Percentiles rank a stretch among this genome's conserved stretches.
Conservation (phyloP, 2,888 invertebrate species). For the Brachyptera putata region DNA sequence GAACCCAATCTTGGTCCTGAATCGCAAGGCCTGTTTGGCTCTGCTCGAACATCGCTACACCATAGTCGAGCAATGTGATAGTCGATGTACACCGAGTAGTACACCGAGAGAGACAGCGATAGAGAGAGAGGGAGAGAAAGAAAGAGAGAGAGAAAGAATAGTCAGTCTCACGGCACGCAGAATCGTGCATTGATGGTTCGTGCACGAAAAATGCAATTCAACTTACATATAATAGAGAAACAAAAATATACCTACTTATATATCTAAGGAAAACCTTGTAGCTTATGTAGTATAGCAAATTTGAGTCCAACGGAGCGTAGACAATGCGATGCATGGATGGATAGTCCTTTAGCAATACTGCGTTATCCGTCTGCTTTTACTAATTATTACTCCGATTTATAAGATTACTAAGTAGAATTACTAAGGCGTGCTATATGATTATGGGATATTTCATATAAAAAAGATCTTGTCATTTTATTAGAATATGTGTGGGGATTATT, state of each 20-base stretch:
- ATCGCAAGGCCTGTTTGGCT: background rate
- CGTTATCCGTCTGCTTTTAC: background rate
- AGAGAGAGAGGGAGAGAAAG: background rate
- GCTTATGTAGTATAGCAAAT: constrained; percentile 11
- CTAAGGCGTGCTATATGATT: constrained; percentile 16
- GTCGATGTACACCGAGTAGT: no score
- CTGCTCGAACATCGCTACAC: no score
- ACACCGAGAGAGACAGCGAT: no score
- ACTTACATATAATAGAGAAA: constrained; percentile 1
- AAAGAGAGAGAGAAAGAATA: background rate
- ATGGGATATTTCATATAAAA: background rate
- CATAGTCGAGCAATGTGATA: no score
- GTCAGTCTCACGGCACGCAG: constrained; percentile 20
- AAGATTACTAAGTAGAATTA: constrained; percentile 17
- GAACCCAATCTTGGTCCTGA: background rate
- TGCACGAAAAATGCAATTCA: constrained; percentile 29
- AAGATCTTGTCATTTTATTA: constrained; percentile 7
- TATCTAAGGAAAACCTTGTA: constrained; percentile 14
- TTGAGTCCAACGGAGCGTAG: constrained; percentile 19
- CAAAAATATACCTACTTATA: constrained; percentile 20
- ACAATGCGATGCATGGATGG: constrained; percentile 21
- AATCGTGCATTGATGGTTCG: constrained; percentile 26
- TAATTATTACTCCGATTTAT: constrained; percentile 20
- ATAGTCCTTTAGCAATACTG: constrained; percentile 21
- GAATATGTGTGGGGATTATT: constrained; percentile 7